phyloP scores from a whole-genome alignment of 1,140 invertebrate genomes.

The Habropoda laboriosa region DNA sequence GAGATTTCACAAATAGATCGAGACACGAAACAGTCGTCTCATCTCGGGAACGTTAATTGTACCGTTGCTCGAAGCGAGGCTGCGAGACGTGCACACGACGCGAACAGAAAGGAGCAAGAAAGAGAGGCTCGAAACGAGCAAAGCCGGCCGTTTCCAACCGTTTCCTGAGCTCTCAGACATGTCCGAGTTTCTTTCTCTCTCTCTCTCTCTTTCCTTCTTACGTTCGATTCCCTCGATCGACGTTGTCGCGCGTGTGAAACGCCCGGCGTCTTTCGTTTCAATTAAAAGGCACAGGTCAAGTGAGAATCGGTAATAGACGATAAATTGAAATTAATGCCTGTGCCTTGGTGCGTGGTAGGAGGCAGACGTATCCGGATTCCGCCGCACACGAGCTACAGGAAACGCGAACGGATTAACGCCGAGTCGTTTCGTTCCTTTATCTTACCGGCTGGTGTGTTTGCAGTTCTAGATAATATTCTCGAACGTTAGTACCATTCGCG shows the following conservation, averaged over 20 bases:
- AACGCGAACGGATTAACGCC: background rate
- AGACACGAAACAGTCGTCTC: background rate
- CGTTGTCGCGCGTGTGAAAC: background rate
- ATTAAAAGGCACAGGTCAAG: conserved; percentile 24
- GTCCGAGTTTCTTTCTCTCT: background rate
- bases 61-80: conserved; percentile 34
- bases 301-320: conserved; percentile 37
- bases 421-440: conserved; percentile 15
- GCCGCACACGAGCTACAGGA: background rate
- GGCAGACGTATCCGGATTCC: background rate
- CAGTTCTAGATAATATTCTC: background rate
- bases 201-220: no score
- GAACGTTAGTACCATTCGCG: background rate
- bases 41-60: conserved; percentile 39
- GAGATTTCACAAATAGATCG: conserved; percentile 31
- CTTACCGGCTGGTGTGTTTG: conserved; percentile 1
- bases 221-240: background rate
- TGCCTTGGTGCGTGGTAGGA: background rate
- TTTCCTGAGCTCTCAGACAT: background rate
- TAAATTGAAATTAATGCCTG: conserved; percentile 48
- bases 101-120: background rate
- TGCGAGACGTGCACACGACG: background rate
- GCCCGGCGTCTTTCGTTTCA: conserved; percentile 9
- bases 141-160: background rate
- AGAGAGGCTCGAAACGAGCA: background rate